phyloP scores from a whole-genome alignment of 2,888 invertebrate genomes.

The Pheosia gnoma region DNA sequence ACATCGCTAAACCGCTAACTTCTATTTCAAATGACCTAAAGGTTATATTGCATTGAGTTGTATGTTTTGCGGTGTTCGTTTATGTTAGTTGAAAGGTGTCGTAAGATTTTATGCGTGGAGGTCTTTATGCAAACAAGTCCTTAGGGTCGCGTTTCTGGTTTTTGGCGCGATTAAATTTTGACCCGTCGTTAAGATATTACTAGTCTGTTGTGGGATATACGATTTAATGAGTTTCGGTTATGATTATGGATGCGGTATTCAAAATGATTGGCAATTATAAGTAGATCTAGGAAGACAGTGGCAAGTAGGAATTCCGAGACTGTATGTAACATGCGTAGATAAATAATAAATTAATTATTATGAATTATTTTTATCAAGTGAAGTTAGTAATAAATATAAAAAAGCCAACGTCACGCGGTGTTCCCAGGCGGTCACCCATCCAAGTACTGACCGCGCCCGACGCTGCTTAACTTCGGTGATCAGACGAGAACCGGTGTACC shows the following conservation, averaged over 20 bases:
- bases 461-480: slow-evolving; percentile 70
- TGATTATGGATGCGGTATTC: slow-evolving; percentile 11
- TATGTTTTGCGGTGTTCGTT: slow-evolving; percentile 8
- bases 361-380: background rate
- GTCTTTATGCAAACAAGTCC: slow-evolving; percentile 80
- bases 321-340: slow-evolving; percentile 6
- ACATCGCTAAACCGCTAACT: slow-evolving; percentile 1
- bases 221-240: slow-evolving; percentile 33
- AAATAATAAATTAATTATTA: background rate
- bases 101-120: slow-evolving; percentile 80
- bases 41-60: slow-evolving; percentile 28
- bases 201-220: slow-evolving; percentile 24
- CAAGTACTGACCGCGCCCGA: slow-evolving; percentile 67
- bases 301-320: background rate
- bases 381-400: slow-evolving; percentile 14
- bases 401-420: slow-evolving; percentile 60
- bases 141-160: slow-evolving; percentile 76
- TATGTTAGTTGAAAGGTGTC: slow-evolving; percentile 60
- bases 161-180: slow-evolving; percentile 77
- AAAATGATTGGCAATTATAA: slow-evolving; percentile 14
- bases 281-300: slow-evolving; percentile 1
- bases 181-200: slow-evolving; percentile 58
- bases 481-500: slow-evolving; percentile 54
- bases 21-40: slow-evolving; percentile 26
- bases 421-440: slow-evolving; percentile 64